phyloP scores from a whole-genome alignment of 1,140 invertebrate species.

The Aricia agestis region DNA sequence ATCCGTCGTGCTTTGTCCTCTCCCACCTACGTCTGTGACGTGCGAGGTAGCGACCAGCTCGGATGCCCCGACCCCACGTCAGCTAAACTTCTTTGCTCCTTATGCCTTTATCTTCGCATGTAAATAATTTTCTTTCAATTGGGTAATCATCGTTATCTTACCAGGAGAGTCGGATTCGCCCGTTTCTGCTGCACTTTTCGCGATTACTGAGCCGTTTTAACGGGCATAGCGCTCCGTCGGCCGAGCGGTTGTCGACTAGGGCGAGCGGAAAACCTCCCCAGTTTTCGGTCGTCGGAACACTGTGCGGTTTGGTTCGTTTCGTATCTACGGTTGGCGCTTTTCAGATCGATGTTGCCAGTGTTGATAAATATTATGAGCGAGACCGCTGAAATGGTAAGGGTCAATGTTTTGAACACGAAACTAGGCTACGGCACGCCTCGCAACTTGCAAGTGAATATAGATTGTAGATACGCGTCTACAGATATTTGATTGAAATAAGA shows the following conservation, averaged over 20 bases:
- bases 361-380: slow-evolving; percentile 24
- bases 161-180: not conserved
- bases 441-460: slow-evolving; percentile 38
- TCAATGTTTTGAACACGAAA: not conserved
- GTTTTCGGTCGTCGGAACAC: slow-evolving; percentile 32
- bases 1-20: slow-evolving; percentile 26
- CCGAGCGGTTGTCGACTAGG: slow-evolving; percentile 24
- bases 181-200: slow-evolving; percentile 15
- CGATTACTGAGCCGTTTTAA: slow-evolving; percentile 17
- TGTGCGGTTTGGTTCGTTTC: slow-evolving; percentile 27
- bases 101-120: not conserved
- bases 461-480: slow-evolving; percentile 47
- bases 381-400: slow-evolving; percentile 10
- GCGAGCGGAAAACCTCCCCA: not conserved
- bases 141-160: not conserved
- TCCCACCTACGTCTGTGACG: slow-evolving; percentile 20
- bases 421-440: slow-evolving; percentile 22
- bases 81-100: not conserved
- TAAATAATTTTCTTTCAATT: not conserved
- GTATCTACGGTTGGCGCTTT: slow-evolving; percentile 21
- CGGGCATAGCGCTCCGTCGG: slow-evolving; percentile 20
- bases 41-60: slow-evolving; percentile 6
- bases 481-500: slow-evolving; percentile 41
- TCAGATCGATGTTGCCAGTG: slow-evolving; percentile 35
- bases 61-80: slow-evolving; percentile 27